These are phyloP conservation scores for Lithophane leautieri DNA, from an alignment of 2,888 invertebrate genomes.

Conservation along the genomic window DNA sequence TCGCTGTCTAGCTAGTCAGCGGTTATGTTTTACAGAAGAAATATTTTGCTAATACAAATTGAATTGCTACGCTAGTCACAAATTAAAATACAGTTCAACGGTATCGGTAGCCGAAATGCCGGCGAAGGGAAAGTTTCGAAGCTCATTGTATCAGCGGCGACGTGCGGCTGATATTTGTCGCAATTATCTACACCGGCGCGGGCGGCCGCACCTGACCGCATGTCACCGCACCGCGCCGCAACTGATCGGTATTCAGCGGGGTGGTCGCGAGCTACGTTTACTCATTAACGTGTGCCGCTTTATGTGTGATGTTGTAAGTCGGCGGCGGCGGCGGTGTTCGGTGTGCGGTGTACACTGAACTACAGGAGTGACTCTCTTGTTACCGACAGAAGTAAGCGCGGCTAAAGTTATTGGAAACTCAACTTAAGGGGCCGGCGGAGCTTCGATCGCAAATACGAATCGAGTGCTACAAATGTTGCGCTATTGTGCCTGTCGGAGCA, in stretches of 20 bases:
- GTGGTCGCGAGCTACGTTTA: constrained; percentile 9
- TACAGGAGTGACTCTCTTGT: background rate
- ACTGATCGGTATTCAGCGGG: constrained; percentile 27
- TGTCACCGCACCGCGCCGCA: constrained; percentile 21
- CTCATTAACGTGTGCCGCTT: constrained; percentile 31
- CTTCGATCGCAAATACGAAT: no score
- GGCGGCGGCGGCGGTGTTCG: background rate
- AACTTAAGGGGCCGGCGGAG: no score
- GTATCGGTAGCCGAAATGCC: background rate
- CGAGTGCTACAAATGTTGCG: no score
- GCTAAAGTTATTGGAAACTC: background rate
- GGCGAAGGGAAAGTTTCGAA: constrained; percentile 13
- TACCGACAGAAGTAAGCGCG: background rate
- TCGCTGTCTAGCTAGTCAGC: background rate
- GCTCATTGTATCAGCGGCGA: constrained; percentile 7
- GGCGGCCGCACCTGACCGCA: constrained; percentile 16
- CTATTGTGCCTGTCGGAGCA: no score
- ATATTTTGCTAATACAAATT: background rate
- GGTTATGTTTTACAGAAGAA: background rate
- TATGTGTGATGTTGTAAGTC: constrained; percentile 15
- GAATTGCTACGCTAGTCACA: background rate
- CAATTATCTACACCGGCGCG: constrained; percentile 36
- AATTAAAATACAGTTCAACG: background rate
- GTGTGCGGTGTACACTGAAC: background rate
- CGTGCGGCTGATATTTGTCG: constrained; percentile 38